Base-by-base conservation (phyloP, 2,888 invertebrate genomes). In the Hemistola chrysoprasaria region DNA sequence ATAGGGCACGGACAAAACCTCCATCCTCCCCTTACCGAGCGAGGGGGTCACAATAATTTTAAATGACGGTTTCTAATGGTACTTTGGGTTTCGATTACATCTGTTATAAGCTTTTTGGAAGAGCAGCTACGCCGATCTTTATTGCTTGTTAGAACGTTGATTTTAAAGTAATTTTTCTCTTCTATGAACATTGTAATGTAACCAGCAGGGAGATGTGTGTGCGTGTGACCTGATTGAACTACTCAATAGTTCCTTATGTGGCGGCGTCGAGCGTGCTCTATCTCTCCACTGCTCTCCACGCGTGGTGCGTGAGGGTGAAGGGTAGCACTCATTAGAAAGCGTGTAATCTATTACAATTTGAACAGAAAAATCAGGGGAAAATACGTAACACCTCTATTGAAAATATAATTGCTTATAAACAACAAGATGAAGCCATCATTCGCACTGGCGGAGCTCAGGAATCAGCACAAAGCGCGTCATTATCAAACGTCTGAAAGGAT, bases 1-100 rank as follows among this genome's bases (percentile, higher is more conserved):
- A 54, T 54, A 51, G 51, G 51, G 51, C 44, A 40, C 53, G 51
- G 51, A 53, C 53, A 51, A 56, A 51, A 44, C 36, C 32, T 38
- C 42, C 30, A 29, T 26, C 16, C 22, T 25, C 11, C 16, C 25
- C 9, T 4, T n/a, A 16, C 22, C 6, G 21, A 22, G 24, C 8
- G 10, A 32, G 21, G 24, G 28, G 26, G 10, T 22, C 22, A 16
- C 28, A 23, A 10, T 35, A 26, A 34, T 34, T 39, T 30, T 39
- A 42, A 44, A 44, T 34, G 43, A 30, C 40, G 40, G 33, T 26
- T 50, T 47, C 40, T 43, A 45, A 45, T 40, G 45, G 32, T 39
- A 10, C 45, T 45, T 29, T 28, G 40, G 33, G 29, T 44, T 34
- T 45, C 40, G 45, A 45, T 45, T 45, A 45, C 29, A 45, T 16